Evolutionary conservation across 1,140 invertebrate genomes (phyloP).

Genomic region (Diabrotica virgifera): DNA sequence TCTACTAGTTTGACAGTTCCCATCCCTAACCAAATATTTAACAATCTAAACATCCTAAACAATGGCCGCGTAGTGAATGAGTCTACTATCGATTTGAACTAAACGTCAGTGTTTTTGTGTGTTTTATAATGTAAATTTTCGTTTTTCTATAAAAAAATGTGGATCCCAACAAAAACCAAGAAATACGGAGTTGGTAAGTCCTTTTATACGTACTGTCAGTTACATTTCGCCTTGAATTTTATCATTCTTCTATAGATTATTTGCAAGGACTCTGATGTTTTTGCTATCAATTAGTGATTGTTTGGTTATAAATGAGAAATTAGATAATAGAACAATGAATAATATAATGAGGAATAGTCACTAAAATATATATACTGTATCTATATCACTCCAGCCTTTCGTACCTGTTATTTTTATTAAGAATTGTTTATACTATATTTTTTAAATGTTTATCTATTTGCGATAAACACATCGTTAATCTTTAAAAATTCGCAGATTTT

Average conservation of each 20-base stretch:
- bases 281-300: slow-evolving; percentile 4
- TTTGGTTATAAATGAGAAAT: not conserved
- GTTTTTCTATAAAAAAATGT: slow-evolving; percentile 49
- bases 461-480: no score
- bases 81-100: slow-evolving; percentile 35
- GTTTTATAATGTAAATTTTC: slow-evolving; percentile 39
- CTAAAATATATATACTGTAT: no score
- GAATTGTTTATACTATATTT: no score
- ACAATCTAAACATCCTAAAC: slow-evolving; percentile 29
- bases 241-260: not conserved
- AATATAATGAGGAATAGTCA: no score
- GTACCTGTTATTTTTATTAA: no score
- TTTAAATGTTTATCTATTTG: no score
- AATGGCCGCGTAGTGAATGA: slow-evolving; percentile 32
- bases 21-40: slow-evolving; percentile 9
- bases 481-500: not conserved
- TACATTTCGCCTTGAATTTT: slow-evolving; percentile 9
- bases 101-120: slow-evolving; percentile 25
- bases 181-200: slow-evolving; percentile 65
- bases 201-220: not conserved
- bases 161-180: slow-evolving; percentile 61
- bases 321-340: not conserved
- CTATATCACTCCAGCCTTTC: no score
- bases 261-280: slow-evolving; percentile 16
- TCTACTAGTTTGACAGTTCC: not conserved